Percentiles rank a stretch among this genome's conserved stretches.
Conservation (phyloP, 92 coral and sea anemone genomes). For the Anthopleura xanthogrammica region DNA sequence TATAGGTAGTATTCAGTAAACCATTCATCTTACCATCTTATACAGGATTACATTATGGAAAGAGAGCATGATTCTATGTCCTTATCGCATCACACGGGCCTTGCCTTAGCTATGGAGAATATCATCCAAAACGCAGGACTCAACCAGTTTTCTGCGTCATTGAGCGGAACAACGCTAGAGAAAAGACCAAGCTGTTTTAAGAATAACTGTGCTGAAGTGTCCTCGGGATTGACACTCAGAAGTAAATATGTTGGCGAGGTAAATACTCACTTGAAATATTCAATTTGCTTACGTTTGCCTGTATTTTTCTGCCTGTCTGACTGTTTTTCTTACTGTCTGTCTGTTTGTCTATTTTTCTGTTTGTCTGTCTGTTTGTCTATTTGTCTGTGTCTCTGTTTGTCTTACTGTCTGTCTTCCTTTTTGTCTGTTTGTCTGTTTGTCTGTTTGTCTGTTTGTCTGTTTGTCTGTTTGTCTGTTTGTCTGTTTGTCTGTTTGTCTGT, state of each 20-base stretch:
- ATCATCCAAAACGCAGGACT: slow-evolving; percentile 74
- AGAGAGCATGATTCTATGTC: slow-evolving; percentile 64
- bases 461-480: not conserved
- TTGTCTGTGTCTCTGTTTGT: too few species aligned
- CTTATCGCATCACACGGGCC: slow-evolving; percentile 79
- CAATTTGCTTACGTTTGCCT: not conserved
- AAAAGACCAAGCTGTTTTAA: slow-evolving; percentile 90
- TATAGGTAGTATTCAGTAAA: not conserved
- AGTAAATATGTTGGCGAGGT: slow-evolving; percentile 93
- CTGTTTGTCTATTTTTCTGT: not conserved
- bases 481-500: not conserved
- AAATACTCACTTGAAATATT: not conserved
- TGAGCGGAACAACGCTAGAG: slow-evolving; percentile 67
- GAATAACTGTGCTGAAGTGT: slow-evolving; percentile 72
- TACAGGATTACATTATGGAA: slow-evolving; percentile 88
- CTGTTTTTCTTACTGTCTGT: not conserved
- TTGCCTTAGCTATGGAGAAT: slow-evolving; percentile 90
- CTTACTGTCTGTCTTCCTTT: not conserved
- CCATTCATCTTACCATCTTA: not conserved
- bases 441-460: not conserved
- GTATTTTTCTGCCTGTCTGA: not conserved
- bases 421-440: not conserved
- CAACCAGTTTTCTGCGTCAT: slow-evolving; percentile 68
- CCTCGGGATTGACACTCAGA: slow-evolving; percentile 75
- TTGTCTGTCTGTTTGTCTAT: not conserved